Evolutionary conservation across 2,113 vertebrate genomes (phyloP).

Genomic region (Apeltes quadracus): DNA sequence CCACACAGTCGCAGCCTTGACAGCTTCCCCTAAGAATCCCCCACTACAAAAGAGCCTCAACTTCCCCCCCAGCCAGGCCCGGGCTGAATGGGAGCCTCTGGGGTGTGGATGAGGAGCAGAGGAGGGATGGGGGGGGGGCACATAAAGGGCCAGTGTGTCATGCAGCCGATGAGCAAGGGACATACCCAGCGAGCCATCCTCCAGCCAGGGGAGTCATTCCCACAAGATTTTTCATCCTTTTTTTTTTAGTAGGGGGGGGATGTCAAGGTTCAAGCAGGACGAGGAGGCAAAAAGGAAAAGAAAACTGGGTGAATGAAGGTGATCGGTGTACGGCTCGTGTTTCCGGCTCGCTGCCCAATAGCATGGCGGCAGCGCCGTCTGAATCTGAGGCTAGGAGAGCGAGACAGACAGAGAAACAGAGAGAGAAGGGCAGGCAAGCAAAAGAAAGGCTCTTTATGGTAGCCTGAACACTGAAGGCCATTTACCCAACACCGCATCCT

Average conservation of each 20-base stretch:
- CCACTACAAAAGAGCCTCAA: conserved; percentile 75
- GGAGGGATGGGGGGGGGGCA: conserved; percentile 66
- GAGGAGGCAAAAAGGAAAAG: conserved; percentile 6
- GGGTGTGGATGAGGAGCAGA: conserved; percentile 76
- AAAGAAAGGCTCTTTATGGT: conserved; percentile 75
- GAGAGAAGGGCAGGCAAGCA: conserved; percentile 41
- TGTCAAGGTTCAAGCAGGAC: conserved; percentile 33
- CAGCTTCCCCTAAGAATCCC: conserved; percentile 77
- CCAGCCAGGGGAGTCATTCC: conserved; percentile 54
- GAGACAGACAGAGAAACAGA: conserved; percentile 35
- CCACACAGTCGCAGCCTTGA: conserved; percentile 84
- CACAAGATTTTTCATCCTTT: conserved; percentile 44
- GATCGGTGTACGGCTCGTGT: conserved; percentile 66
- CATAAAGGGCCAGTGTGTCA: conserved; percentile 82
- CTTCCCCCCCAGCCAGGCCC: conserved; percentile 72
- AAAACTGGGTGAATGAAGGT: conserved; percentile 19
- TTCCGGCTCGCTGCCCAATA: conserved; percentile 70
- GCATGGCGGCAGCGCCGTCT: conserved; percentile 53
- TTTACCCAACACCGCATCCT: conserved; percentile 71
- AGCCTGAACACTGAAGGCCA: conserved; percentile 73
- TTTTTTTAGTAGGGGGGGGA: neutral
- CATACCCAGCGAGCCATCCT: conserved; percentile 58
- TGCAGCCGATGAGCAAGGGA: conserved; percentile 62
- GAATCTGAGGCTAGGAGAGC: conserved; percentile 53
- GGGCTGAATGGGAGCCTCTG: conserved; percentile 78